phyloP scores from a whole-genome alignment of 1,140 invertebrate genomes.

The Brachionus calyciflorus region DNA sequence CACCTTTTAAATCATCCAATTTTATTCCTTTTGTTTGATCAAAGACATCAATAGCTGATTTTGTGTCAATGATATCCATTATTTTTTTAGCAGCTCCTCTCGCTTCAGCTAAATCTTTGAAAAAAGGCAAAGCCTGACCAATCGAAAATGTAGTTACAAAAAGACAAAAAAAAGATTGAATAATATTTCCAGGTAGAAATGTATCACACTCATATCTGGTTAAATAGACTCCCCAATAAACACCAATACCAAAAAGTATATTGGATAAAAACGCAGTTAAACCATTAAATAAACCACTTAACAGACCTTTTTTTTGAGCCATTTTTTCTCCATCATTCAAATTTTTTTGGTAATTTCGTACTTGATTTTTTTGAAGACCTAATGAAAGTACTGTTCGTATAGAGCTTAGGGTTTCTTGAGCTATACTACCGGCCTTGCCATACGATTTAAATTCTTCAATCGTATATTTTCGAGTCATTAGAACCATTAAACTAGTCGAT shows the following conservation, averaged over 20 bases:
- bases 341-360: constrained; percentile 51
- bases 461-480: constrained; percentile 24
- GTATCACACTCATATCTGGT: constrained; percentile 51
- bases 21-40: neutral
- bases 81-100: constrained; percentile 73
- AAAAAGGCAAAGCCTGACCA: constrained; percentile 75
- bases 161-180: constrained; percentile 63
- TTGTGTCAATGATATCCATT: constrained; percentile 72
- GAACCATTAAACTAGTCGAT: neutral
- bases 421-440: neutral
- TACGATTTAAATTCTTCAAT: constrained; percentile 21
- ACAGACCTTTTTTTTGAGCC: neutral
- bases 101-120: constrained; percentile 73
- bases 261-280: neutral
- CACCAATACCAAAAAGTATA: neutral
- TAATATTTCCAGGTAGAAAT: constrained; percentile 18
- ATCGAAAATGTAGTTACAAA: constrained; percentile 79
- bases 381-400: constrained; percentile 39
- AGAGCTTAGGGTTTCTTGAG: constrained; percentile 4
- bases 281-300: constrained; percentile 1
- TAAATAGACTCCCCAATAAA: constrained; percentile 23
- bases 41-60: neutral
- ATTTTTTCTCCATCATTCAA: neutral
- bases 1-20: constrained; percentile 68
- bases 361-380: constrained; percentile 53